Conservation (phyloP, 2,113 vertebrate species). For the Corydoras maculifer region DNA sequence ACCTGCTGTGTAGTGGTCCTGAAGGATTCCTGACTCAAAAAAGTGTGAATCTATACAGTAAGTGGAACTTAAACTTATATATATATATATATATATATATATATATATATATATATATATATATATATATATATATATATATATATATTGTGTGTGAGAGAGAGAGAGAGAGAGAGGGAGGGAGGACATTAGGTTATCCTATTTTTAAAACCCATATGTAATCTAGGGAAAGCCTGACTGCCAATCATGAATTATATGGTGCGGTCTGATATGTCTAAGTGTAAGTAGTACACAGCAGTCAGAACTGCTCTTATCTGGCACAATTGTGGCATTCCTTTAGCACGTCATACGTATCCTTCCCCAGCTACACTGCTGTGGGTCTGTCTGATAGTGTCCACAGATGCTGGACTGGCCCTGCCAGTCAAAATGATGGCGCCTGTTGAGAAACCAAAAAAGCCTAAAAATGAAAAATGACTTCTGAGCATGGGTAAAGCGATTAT, state of each 20-base stretch:
- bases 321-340: slow-evolving; percentile 57
- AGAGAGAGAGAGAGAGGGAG: no score
- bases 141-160: no score
- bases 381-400: slow-evolving; percentile 52
- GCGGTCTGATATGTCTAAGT: slow-evolving; percentile 63
- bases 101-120: no score
- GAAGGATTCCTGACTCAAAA: background rate
- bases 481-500: background rate
- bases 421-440: slow-evolving; percentile 57
- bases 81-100: no score
- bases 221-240: slow-evolving; percentile 60
- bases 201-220: slow-evolving; percentile 51
- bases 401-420: slow-evolving; percentile 47
- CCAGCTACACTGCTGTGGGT: slow-evolving; percentile 56
- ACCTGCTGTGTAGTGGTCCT: background rate
- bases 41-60: background rate
- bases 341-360: slow-evolving; percentile 55
- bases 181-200: slow-evolving; percentile 41
- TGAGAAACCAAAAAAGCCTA: slow-evolving; percentile 9
- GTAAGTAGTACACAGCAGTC: slow-evolving; percentile 57
- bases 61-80: no score
- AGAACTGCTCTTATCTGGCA: slow-evolving; percentile 59
- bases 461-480: background rate
- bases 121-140: no score
- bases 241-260: slow-evolving; percentile 65